Conservation (phyloP, 2,113 vertebrate species). For the Sylvietta virens region DNA sequence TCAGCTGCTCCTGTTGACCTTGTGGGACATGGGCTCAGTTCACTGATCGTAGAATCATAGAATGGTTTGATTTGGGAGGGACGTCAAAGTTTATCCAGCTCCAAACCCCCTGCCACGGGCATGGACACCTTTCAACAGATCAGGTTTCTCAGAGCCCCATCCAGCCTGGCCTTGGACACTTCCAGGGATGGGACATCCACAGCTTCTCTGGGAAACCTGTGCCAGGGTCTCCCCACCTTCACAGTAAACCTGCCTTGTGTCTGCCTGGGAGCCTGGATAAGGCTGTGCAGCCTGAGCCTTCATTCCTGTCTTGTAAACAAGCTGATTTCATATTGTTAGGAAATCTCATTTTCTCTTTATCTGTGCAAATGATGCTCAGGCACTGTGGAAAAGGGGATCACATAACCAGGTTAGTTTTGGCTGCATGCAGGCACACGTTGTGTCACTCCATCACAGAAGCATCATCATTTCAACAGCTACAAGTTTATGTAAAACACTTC, state of each 20-base stretch:
- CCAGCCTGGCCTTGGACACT: neutral
- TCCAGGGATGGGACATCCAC: neutral
- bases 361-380: neutral
- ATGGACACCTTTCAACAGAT: neutral
- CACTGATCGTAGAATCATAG: neutral
- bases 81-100: neutral
- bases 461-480: neutral
- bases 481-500: neutral
- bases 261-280: neutral
- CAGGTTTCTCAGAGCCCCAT: neutral
- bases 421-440: neutral
- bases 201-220: neutral
- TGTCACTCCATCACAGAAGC: neutral
- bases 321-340: neutral
- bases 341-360: neutral
- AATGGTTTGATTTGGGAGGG: neutral
- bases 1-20: neutral
- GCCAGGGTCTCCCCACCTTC: neutral
- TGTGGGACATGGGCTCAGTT: fast-evolving
- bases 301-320: neutral
- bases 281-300: neutral
- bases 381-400: neutral
- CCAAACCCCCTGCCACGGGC: neutral
- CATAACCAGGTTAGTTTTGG: neutral
- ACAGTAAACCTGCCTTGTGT: neutral